Conservation (phyloP, 2,113 vertebrate species). For the Tinamus guttatus region DNA sequence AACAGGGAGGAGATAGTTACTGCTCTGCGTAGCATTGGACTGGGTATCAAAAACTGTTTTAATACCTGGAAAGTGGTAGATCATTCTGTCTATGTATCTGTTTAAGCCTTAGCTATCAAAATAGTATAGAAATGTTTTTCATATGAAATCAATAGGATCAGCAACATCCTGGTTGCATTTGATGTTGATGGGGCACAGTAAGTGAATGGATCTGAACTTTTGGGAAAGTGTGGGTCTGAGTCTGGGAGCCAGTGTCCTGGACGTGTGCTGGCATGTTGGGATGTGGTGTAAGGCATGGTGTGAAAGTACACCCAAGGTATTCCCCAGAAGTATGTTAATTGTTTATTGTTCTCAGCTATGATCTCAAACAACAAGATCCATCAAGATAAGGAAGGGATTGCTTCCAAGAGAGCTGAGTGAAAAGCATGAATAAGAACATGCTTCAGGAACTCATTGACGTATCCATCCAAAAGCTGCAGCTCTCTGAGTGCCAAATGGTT, state of each 20-base stretch:
- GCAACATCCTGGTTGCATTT: neutral
- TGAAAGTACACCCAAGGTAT: constrained; percentile 9
- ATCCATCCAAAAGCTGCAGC: neutral
- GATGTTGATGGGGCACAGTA: fast-evolving
- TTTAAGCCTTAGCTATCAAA: neutral
- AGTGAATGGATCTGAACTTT: neutral
- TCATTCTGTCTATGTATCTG: neutral
- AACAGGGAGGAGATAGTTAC: neutral
- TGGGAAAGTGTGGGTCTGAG: neutral
- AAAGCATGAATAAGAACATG: neutral
- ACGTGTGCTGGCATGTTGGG: neutral
- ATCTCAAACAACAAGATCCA: neutral
- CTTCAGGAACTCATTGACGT: neutral
- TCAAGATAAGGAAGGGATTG: neutral
- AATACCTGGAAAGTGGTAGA: neutral
- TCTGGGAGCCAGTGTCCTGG: neutral
- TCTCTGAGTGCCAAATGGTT: neutral
- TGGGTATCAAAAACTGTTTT: neutral
- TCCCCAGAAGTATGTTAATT: neutral
- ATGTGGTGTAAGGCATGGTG: neutral
- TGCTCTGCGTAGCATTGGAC: neutral
- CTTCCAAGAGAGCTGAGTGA: neutral
- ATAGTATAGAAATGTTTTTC: neutral
- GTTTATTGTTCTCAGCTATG: neutral
- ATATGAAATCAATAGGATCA: neutral